Conservation (phyloP, 2,888 invertebrate genomes). For the Drosophila monieri region DNA sequence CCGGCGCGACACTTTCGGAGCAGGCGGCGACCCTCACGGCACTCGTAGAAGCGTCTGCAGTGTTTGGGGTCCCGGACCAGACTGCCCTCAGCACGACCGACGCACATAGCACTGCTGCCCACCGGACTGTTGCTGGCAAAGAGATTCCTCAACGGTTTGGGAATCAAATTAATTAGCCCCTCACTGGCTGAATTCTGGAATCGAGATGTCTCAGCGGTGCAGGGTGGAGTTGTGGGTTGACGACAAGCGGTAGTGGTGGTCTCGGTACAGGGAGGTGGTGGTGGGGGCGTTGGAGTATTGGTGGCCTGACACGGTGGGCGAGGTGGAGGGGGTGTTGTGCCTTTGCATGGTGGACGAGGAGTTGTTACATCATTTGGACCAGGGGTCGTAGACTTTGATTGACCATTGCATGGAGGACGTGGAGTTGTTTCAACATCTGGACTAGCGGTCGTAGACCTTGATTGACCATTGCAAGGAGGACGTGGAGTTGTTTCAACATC, state of each 20-base stretch:
- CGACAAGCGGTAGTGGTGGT: slow-evolving; percentile 23
- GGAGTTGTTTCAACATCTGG: background rate
- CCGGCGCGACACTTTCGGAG: slow-evolving; percentile 45
- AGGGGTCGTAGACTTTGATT: background rate
- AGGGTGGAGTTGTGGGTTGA: slow-evolving; percentile 14
- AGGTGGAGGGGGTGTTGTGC: background rate
- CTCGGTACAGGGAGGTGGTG: slow-evolving; percentile 12
- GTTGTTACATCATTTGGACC: background rate
- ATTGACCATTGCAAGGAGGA: background rate
- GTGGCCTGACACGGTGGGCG: no score
- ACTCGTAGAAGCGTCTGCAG: slow-evolving; percentile 58
- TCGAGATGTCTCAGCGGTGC: background rate
- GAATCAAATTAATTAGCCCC: slow-evolving; percentile 3
- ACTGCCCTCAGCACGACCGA: slow-evolving; percentile 42
- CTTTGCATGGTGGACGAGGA: background rate
- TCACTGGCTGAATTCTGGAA: background rate
- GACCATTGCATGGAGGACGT: background rate
- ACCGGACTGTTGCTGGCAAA: slow-evolving; percentile 12
- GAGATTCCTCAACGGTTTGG: slow-evolving; percentile 1
- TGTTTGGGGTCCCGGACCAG: slow-evolving; percentile 53
- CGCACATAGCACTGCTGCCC: slow-evolving; percentile 38
- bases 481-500: background rate
- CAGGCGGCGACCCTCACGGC: slow-evolving; percentile 41
- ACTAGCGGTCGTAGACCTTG: background rate
- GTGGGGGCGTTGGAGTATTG: background rate